Evolutionary conservation across 2,888 invertebrate species (phyloP).

Genomic region (Troglohyphantes excavatus): DNA sequence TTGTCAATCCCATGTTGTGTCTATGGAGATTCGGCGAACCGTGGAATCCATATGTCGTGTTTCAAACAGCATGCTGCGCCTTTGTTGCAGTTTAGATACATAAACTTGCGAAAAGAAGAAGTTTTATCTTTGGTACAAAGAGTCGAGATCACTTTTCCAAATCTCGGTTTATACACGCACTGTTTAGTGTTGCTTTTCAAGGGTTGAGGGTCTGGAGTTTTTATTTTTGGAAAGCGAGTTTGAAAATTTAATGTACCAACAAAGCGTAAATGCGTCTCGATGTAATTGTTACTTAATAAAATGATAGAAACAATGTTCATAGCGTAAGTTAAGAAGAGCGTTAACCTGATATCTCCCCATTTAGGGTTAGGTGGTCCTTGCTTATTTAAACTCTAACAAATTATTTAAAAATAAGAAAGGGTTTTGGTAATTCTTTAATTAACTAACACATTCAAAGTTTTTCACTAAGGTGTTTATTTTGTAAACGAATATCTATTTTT

Average conservation of each 20-base stretch:
- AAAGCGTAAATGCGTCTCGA: too few species aligned
- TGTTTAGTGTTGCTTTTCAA: conserved; percentile 47
- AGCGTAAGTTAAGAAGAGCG: too few species aligned
- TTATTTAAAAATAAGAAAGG: too few species aligned
- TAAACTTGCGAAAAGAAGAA: conserved; percentile 7
- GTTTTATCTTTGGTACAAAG: conserved; percentile 41
- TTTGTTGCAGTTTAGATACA: conserved; percentile 30
- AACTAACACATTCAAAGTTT: too few species aligned
- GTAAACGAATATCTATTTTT: too few species aligned
- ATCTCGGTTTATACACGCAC: conserved; percentile 38
- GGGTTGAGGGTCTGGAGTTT: background rate
- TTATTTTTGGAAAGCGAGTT: conserved; percentile 28
- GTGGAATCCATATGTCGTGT: conserved; percentile 53
- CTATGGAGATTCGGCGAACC: background rate
- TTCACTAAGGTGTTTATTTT: too few species aligned
- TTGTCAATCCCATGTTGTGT: background rate
- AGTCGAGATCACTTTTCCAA: conserved; percentile 46
- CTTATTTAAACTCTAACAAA: too few species aligned
- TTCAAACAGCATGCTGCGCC: conserved; percentile 27
- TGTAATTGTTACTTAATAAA: too few species aligned
- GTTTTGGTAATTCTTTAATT: too few species aligned
- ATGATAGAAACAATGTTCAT: too few species aligned
- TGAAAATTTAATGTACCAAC: conserved; percentile 7
- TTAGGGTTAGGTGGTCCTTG: too few species aligned
- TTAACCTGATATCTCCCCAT: too few species aligned